Conservation (phyloP, 2,888 invertebrate genomes). For the Muschampia plurimacula region DNA sequence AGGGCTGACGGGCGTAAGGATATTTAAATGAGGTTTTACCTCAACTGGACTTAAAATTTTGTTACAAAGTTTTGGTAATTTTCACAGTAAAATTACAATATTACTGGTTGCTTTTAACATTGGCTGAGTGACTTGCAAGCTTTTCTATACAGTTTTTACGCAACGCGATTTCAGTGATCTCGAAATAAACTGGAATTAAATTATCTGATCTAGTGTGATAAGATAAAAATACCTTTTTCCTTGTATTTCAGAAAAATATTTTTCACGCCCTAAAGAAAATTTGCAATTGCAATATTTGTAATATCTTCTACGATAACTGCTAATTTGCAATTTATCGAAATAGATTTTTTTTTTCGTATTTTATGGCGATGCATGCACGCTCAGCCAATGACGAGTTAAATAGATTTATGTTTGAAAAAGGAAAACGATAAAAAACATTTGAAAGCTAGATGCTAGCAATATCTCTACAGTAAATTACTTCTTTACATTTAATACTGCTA, state of each 20-base stretch:
- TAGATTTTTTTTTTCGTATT: no score
- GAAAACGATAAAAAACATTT: neutral
- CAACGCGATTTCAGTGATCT: neutral
- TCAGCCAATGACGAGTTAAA: no score
- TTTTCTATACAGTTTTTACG: neutral
- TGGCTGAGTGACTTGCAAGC: neutral
- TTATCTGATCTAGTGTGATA: no score
- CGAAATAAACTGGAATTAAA: no score
- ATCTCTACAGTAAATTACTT: neutral
- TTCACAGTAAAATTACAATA: no score
- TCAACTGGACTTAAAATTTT: neutral
- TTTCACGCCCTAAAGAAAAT: no score
- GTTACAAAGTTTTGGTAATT: neutral
- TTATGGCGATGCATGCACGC: no score
- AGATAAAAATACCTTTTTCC: no score
- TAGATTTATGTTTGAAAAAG: neutral
- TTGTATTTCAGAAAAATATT: no score
- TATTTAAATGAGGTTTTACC: neutral
- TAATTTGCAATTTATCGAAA: no score
- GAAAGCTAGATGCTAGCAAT: neutral
- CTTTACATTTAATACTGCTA: neutral
- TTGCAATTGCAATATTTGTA: no score
- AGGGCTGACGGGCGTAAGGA: conserved; percentile 3
- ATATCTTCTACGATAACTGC: no score
- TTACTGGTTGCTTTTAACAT: neutral